phyloP scores from a whole-genome alignment of 1,140 invertebrate genomes.

The Temnothorax nylanderi region DNA sequence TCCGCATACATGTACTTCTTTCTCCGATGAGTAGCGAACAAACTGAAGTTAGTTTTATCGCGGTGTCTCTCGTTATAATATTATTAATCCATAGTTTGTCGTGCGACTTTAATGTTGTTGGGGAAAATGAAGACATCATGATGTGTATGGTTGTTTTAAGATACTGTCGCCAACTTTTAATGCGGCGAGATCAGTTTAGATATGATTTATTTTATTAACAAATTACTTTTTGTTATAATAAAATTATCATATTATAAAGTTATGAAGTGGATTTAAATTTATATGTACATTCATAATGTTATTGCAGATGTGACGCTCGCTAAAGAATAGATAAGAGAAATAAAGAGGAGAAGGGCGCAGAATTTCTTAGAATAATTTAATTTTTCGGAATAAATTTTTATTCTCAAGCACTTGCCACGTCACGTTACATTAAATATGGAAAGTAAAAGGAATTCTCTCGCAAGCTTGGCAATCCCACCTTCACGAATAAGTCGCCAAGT shows the following conservation, averaged over 20 bases:
- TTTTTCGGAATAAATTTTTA: constrained; percentile 22
- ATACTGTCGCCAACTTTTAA: constrained; percentile 15
- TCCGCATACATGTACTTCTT: constrained; percentile 40
- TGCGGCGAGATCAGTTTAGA: neutral
- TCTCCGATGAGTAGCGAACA: neutral
- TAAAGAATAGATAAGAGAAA: neutral
- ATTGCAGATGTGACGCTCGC: neutral
- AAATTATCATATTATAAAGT: constrained; percentile 1
- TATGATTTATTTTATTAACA: constrained; percentile 13
- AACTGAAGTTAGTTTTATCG: constrained; percentile 47
- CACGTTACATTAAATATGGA: constrained; percentile 30
- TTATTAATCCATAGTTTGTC: constrained; percentile 44
- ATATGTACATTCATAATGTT: neutral
- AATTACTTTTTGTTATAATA: constrained; percentile 10
- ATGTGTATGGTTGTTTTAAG: neutral
- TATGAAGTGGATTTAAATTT: neutral
- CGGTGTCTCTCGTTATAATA: constrained; percentile 26
- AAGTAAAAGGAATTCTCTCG: constrained; percentile 28
- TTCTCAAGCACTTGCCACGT: neutral
- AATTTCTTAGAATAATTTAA: constrained; percentile 21
- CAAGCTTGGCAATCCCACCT: constrained; percentile 18
- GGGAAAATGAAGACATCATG: constrained; percentile 21
- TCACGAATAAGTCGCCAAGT: constrained; percentile 14
- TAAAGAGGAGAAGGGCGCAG: neutral
- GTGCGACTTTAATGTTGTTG: constrained; percentile 35